A percentile compares a stretch with the other conserved stretches of the same genome.
Conservation (phyloP, 2,113 vertebrate species). For the Beaufortia kweichowensis region DNA sequence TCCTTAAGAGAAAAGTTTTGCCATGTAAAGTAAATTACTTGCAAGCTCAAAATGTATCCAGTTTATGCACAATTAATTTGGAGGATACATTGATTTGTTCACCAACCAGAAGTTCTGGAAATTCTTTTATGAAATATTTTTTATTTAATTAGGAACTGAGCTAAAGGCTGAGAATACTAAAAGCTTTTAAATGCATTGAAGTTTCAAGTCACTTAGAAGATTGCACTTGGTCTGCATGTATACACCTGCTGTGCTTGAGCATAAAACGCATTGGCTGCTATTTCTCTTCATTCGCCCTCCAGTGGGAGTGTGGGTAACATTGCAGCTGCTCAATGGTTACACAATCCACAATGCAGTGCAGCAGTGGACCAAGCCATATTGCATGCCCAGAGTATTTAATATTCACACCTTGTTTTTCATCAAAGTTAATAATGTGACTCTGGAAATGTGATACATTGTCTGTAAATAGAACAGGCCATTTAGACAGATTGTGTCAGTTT, state of each 20-base stretch:
- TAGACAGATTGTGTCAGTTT: constrained; percentile 32
- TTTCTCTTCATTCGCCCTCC: constrained; percentile 28
- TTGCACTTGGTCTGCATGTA: constrained; percentile 15
- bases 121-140: constrained; percentile 8
- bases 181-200: background rate
- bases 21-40: too few relatives aligned
- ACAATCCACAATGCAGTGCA: constrained; percentile 35
- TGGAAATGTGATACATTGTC: constrained; percentile 59
- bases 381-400: constrained; percentile 53
- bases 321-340: constrained; percentile 61
- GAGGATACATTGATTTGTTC: constrained; percentile 41
- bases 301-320: constrained; percentile 28
- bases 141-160: background rate
- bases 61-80: background rate
- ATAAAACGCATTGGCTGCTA: constrained; percentile 46
- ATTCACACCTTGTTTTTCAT: constrained; percentile 48
- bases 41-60: background rate
- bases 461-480: constrained; percentile 58
- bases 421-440: constrained; percentile 61
- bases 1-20: too few relatives aligned
- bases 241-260: constrained; percentile 47
- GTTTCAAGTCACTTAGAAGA: constrained; percentile 37
- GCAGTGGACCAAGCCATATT: constrained; percentile 50
- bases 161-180: too few relatives aligned
- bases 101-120: background rate